These are phyloP conservation scores for Nyctibius grandis DNA, from an alignment of 2,797 vertebrate species.

Conservation along the genomic window DNA sequence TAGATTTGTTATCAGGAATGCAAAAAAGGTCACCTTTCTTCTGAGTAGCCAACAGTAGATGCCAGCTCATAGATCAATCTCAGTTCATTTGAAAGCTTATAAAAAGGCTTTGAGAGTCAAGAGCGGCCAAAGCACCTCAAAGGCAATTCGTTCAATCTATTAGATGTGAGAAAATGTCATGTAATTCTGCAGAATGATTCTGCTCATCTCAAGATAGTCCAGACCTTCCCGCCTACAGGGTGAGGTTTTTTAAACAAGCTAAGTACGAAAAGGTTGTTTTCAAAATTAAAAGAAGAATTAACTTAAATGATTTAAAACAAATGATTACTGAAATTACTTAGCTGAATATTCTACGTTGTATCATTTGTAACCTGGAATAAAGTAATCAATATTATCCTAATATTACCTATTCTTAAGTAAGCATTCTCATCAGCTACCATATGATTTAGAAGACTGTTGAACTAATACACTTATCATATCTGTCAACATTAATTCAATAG, in stretches of 20 bases:
- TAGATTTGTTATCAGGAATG: background rate
- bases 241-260: background rate
- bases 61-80: background rate
- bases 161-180: background rate
- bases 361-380: background rate
- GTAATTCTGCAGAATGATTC: background rate
- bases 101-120: background rate
- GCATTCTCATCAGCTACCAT: background rate
- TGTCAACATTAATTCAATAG: constrained; percentile 43
- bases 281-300: background rate
- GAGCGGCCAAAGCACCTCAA: background rate
- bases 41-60: background rate
- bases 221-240: background rate
- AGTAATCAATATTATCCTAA: background rate
- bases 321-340: background rate
- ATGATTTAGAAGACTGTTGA: background rate
- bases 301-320: background rate
- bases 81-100: background rate
- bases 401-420: background rate
- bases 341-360: background rate
- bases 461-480: constrained; percentile 15
- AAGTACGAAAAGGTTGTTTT: background rate
- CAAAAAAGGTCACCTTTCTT: background rate
- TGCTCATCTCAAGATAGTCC: background rate
- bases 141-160: background rate